Evolutionary conservation across 2,113 vertebrate species (phyloP).

Genomic region (Rhineura floridana): DNA sequence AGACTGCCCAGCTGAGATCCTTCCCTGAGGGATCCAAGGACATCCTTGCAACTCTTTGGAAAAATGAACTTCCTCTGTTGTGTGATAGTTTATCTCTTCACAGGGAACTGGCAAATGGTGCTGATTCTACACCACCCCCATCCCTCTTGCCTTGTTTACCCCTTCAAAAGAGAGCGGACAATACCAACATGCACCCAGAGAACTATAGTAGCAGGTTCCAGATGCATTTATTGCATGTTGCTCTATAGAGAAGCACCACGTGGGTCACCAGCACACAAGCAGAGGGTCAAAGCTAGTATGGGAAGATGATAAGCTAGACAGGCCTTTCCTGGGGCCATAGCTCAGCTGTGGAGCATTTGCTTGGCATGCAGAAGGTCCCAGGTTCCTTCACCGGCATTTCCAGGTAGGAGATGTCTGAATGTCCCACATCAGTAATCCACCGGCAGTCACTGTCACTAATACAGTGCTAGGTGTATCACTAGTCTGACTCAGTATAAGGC

Average conservation of each 20-base stretch:
- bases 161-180: neutral
- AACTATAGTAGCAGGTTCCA: neutral
- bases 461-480: too few species aligned
- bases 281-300: neutral
- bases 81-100: conserved; percentile 17
- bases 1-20: conserved; percentile 33
- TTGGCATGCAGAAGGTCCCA: too few species aligned
- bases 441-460: too few species aligned
- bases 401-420: too few species aligned
- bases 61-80: conserved; percentile 34
- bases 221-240: neutral
- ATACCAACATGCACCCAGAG: neutral
- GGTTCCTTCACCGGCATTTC: too few species aligned
- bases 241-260: neutral
- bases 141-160: neutral
- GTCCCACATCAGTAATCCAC: too few species aligned
- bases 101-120: neutral
- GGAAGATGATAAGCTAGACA: neutral
- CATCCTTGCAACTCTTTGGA: conserved; percentile 30
- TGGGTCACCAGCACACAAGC: neutral
- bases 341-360: too few species aligned
- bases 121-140: neutral
- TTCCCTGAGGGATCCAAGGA: conserved; percentile 47
- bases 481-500: too few species aligned
- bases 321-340: too few species aligned